Conservation (phyloP, 2,888 invertebrate species). For the Papilio gigon region DNA sequence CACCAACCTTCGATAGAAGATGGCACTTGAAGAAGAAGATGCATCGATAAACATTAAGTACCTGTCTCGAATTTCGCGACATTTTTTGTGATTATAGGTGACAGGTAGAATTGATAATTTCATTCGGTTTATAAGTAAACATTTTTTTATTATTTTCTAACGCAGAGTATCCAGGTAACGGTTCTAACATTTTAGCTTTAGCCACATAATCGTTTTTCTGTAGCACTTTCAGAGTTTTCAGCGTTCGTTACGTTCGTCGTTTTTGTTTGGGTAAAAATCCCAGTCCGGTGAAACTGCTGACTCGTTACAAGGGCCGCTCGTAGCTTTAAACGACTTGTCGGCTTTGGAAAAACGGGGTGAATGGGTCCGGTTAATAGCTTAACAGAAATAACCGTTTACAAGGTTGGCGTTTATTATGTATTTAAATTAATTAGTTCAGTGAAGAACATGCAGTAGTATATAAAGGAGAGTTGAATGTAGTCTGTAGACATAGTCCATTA, state of each 20-base stretch:
- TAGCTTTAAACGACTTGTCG: not conserved
- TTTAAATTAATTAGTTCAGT: not conserved
- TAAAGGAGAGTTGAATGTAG: too few relatives aligned
- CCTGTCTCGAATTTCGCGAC: too few relatives aligned
- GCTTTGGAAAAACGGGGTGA: not conserved
- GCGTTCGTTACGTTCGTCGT: constrained; percentile 6
- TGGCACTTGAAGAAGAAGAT: too few relatives aligned
- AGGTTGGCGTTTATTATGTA: not conserved
- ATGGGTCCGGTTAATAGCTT: not conserved
- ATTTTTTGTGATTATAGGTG: too few relatives aligned
- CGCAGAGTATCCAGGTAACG: not conserved
- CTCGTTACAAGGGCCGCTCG: not conserved
- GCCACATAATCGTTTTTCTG: constrained; percentile 17
- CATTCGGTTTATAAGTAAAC: not conserved
- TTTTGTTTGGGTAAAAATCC: not conserved
- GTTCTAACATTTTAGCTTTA: not conserved
- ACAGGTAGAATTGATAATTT: too few relatives aligned
- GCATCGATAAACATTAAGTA: too few relatives aligned
- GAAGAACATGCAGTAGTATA: too few relatives aligned
- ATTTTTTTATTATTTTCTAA: not conserved
- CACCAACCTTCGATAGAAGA: too few relatives aligned
- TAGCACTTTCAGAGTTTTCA: not conserved
- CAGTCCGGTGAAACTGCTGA: not conserved
- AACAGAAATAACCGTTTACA: not conserved
- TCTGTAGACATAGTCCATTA: too few relatives aligned